Evolutionary conservation across 2,797 vertebrate genomes (phyloP).

Genomic region (Natrix natrix): DNA sequence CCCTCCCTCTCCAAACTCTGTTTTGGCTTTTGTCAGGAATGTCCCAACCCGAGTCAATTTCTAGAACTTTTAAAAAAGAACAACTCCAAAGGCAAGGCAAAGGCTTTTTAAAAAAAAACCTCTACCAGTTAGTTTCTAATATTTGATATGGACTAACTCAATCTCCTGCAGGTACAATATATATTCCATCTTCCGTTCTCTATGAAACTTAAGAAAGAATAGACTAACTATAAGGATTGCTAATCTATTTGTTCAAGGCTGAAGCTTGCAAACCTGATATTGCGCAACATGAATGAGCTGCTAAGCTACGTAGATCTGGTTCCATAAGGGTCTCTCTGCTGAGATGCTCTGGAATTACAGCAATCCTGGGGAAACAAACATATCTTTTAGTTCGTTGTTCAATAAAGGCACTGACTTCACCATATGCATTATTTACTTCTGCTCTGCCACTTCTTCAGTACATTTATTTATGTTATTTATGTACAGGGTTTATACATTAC

Average conservation of each 20-base stretch:
- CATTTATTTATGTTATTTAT: not conserved
- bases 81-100: not conserved
- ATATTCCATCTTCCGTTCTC: not conserved
- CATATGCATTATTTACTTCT: not conserved
- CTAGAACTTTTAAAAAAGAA: not conserved
- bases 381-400: not conserved
- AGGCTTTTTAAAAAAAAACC: not conserved
- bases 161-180: not conserved
- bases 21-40: not conserved
- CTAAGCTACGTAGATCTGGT: not conserved
- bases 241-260: not conserved
- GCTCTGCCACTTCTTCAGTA: not conserved
- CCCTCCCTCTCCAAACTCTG: not conserved
- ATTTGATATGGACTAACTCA: not conserved
- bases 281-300: not conserved
- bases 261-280: not conserved
- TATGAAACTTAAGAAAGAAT: not conserved
- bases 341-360: not conserved
- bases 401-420: not conserved
- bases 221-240: not conserved
- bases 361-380: not conserved
- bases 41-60: not conserved
- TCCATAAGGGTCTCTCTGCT: not conserved
- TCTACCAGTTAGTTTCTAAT: not conserved
- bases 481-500: not conserved